A percentile compares a stretch with the other conserved stretches of the same genome.
phyloP scores from a whole-genome alignment of 2,113 vertebrate genomes.

The Serinus canaria region DNA sequence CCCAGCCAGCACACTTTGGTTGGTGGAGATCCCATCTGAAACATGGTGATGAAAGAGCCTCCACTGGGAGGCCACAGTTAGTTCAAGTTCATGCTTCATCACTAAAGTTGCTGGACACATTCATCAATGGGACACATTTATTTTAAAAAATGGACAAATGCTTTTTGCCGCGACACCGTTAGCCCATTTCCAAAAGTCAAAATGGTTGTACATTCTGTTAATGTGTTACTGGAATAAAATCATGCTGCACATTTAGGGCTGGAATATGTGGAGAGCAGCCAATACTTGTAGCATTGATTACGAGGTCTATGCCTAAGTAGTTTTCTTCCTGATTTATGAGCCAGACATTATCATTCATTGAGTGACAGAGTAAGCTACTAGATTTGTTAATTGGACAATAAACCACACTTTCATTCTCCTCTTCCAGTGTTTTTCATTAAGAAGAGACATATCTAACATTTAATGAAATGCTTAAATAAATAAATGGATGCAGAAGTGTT shows the following conservation, averaged over 20 bases:
- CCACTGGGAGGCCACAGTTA: not conserved
- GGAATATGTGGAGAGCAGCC: conserved; percentile 61
- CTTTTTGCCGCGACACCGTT: conserved; percentile 44
- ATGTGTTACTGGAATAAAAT: conserved; percentile 76
- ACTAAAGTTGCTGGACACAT: conserved; percentile 26
- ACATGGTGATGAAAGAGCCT: not conserved
- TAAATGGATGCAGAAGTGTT: not conserved
- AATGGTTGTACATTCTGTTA: conserved; percentile 64
- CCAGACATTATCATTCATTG: conserved; percentile 59
- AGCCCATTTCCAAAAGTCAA: conserved; percentile 58
- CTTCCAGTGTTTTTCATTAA: conserved; percentile 43
- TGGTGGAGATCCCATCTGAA: not conserved
- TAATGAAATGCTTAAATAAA: conserved; percentile 53
- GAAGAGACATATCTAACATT: conserved; percentile 19
- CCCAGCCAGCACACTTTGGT: not conserved
- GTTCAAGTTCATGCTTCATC: conserved; percentile 34
- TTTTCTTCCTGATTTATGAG: conserved; percentile 70
- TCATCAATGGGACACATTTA: conserved; percentile 6
- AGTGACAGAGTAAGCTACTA: conserved; percentile 43
- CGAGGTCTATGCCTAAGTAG: conserved; percentile 67
- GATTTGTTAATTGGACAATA: conserved; percentile 65
- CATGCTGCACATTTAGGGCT: conserved; percentile 46
- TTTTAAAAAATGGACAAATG: conserved; percentile 60
- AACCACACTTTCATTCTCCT: conserved; percentile 44
- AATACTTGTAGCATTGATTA: conserved; percentile 64